Base-by-base conservation (phyloP, 2,113 vertebrate genomes). In the Nycticebus coucang region DNA sequence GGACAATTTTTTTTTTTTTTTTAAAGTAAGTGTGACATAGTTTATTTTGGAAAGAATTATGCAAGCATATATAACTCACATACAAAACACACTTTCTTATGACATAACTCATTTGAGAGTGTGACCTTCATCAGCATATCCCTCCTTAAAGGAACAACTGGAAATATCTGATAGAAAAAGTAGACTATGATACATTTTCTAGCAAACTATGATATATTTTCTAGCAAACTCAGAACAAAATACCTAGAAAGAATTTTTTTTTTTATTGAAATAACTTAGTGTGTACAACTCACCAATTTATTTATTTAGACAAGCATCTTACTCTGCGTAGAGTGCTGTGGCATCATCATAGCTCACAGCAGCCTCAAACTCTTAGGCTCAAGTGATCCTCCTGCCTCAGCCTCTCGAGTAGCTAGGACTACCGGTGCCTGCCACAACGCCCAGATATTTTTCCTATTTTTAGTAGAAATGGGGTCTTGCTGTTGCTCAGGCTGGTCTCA, bases 1-100 rank as follows among this genome's bases (percentile, higher is more conserved):
- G n/a, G n/a, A n/a, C n/a, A n/a, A n/a, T n/a, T n/a, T n/a, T n/a
- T n/a, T n/a, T n/a, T n/a, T n/a, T n/a, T n/a, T n/a, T n/a, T 71
- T 75, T 85, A 62, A 18, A 11, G 50, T 37, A 82, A 89, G 53
- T 85, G 2, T 24, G 7, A 92, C 2, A 24, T 95, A 9, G 0
- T 41, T 93, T 87, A 68, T 95, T 93, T 59, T 89, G 66, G 86
- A 82, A 82, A 35, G 59, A 59, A n/a, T 3, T n/a, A 22, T 62
- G 22, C 71, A 21, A 69, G 4, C n/a, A 45, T 72, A 15, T 66
- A 30, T 60, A 91, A 84, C 3, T 37, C 30, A 69, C 26, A 50
- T 30, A 81, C 26, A 17, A 72, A 89, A 90, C 18, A 79, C 8
- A 90, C 2, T 80, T 79, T 88, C 8, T 12, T 33, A 66, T 50